Base-by-base conservation (phyloP, 2,797 vertebrate genomes). In the Callimico goeldii region DNA sequence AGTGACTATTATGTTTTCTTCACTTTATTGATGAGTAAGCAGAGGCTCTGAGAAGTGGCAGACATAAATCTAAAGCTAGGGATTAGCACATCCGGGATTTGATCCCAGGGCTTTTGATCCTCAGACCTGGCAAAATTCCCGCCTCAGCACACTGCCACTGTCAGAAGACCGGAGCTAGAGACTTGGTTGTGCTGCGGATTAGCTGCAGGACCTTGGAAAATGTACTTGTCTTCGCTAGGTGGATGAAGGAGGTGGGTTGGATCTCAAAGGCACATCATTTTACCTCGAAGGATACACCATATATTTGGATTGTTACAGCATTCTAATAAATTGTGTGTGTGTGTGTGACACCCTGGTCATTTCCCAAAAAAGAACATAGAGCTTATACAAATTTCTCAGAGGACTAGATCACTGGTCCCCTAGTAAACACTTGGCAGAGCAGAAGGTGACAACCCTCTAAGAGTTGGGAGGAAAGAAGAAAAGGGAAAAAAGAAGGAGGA, bases 231-330 rank as follows among this genome's bases (percentile, higher is more conserved):
- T 87, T 77, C 41, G 36, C 30, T 83, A 61, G 24, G 52, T 24
- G 30, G 70, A 33, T 46, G 36, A 95, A 5, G n/a, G 41, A 26
- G 36, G 19, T 82, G n/a, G 24, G 55, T 30, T 93, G 52, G 12
- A 77, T 88, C 41, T 88, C 70, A 30, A 36, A 81, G 64, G 46
- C 13, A n/a, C 79, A 19, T 92, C 79, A 19, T 92, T 86, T 81
- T 15, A 90, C 52, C 22, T 67, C 36, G 2, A 93, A 70, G 19
- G 19, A 67, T 8, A 5, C 7, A 57, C 30, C 75, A 87, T 89
- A 50, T 90, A 76, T 52, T 88, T 90, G n/a, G 64, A 80, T 46
- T 77, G 84, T 70, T 50, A 75, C 3, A 86, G 52, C 10, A 92
- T 84, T 41, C 55, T 43, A 9, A 88, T 52, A 72, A 12, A 19